Evolutionary conservation across 2,113 vertebrate genomes (phyloP).

Genomic region (Myotis lucifugus): DNA sequence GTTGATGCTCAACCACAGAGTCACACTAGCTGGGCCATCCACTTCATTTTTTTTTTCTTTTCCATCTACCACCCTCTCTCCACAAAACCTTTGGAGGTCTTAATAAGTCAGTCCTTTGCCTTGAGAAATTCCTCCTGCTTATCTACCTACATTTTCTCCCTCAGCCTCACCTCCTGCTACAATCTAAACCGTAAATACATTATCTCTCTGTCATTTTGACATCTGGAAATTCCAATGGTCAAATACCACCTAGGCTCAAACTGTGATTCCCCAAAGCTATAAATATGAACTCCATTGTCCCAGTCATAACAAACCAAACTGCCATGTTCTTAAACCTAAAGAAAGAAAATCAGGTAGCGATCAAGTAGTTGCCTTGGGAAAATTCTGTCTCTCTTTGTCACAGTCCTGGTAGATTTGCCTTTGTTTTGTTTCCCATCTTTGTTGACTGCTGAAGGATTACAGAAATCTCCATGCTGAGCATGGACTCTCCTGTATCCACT

Average conservation of each 20-base stretch:
- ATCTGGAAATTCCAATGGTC: neutral
- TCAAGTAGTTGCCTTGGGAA: neutral
- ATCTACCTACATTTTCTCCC: neutral
- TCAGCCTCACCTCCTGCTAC: neutral
- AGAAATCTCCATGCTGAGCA: neutral
- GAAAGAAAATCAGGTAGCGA: neutral
- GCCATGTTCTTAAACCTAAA: neutral
- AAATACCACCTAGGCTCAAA: neutral
- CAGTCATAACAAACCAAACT: neutral
- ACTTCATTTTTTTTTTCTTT: neutral
- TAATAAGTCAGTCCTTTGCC: neutral
- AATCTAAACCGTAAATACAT: neutral
- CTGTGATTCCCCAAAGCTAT: neutral
- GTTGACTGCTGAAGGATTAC: neutral
- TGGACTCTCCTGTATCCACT: neutral
- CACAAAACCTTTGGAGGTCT: neutral
- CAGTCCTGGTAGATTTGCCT: neutral
- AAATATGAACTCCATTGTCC: neutral
- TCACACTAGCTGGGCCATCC: too few relatives aligned
- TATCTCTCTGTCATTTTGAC: neutral
- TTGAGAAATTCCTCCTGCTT: conserved; percentile 37
- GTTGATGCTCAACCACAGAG: too few relatives aligned
- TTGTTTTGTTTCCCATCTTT: neutral
- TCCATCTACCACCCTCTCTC: neutral
- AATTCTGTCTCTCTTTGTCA: neutral